Percentiles rank a stretch among this genome's conserved stretches.
These are phyloP conservation scores for Falco cherrug DNA, from an alignment of 2,797 vertebrate species.

Conservation along the genomic window DNA sequence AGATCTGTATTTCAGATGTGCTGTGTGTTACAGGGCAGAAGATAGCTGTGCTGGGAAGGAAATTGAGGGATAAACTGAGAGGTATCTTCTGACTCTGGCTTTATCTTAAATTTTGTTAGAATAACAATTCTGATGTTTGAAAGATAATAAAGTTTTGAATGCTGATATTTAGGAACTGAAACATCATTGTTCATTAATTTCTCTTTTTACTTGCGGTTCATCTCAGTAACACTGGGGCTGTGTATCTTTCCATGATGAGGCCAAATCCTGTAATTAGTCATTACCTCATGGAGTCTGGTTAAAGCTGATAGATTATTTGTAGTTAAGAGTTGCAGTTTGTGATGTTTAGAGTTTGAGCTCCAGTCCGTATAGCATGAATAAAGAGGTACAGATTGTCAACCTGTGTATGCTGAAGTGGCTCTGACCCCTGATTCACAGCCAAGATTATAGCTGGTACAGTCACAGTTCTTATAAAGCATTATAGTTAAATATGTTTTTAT, in stretches of 20 bases:
- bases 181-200: not conserved
- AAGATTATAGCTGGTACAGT: not conserved
- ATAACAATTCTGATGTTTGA: not conserved
- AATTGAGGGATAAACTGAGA: not conserved
- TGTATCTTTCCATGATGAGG: not conserved
- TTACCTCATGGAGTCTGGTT: not conserved
- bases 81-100: not conserved
- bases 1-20: not conserved
- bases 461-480: not conserved
- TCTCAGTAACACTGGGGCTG: not conserved
- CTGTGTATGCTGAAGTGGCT: not conserved
- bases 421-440: not conserved
- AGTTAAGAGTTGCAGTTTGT: not conserved
- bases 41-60: not conserved
- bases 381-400: not conserved
- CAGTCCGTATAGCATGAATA: not conserved
- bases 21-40: not conserved
- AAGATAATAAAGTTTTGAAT: not conserved
- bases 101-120: not conserved
- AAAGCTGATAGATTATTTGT: not conserved
- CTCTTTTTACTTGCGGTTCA: not conserved
- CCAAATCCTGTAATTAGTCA: not conserved
- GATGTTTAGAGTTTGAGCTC: not conserved
- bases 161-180: not conserved
- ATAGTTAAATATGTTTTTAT: slow-evolving; percentile 8